phyloP scores from a whole-genome alignment of 92 coral and sea anemone species.

The Palythoa heliodiscus region DNA sequence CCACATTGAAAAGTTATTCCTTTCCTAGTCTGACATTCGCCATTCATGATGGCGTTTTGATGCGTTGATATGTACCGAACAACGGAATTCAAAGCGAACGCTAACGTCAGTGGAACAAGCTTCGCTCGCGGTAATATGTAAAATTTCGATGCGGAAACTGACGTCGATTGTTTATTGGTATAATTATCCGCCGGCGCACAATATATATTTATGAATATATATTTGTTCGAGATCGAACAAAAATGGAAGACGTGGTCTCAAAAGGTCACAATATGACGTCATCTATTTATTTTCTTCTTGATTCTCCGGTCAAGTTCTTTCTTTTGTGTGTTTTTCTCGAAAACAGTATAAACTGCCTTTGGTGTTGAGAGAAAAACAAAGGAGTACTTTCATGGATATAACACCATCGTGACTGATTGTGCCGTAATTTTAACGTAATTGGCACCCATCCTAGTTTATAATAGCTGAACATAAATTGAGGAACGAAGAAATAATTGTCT shows the following conservation, averaged over 20 bases:
- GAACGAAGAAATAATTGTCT: background rate
- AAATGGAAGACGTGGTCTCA: background rate
- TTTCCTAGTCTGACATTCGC: conserved; percentile 79
- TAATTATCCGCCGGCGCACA: conserved; percentile 6
- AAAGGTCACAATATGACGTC: conserved; percentile 1
- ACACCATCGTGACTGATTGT: too few species aligned
- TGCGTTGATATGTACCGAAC: background rate
- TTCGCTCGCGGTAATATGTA: conserved; percentile 30
- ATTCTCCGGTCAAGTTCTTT: background rate
- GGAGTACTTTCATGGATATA: too few species aligned
- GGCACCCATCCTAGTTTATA: background rate
- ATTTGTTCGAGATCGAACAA: background rate
- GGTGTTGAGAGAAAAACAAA: too few species aligned
- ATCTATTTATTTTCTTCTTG: background rate
- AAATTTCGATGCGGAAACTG: conserved; percentile 42
- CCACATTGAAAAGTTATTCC: conserved; percentile 98
- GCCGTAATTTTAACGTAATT: background rate
- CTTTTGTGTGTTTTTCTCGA: background rate
- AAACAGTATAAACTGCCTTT: too few species aligned
- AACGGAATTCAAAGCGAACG: conserved; percentile 1
- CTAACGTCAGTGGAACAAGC: conserved; percentile 36
- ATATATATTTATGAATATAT: background rate
- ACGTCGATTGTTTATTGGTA: conserved; percentile 37
- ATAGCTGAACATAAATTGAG: too few species aligned
- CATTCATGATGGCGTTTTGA: conserved; percentile 75